phyloP scores from a whole-genome alignment of 2,113 vertebrate genomes.

The Ardeotis arabs region DNA sequence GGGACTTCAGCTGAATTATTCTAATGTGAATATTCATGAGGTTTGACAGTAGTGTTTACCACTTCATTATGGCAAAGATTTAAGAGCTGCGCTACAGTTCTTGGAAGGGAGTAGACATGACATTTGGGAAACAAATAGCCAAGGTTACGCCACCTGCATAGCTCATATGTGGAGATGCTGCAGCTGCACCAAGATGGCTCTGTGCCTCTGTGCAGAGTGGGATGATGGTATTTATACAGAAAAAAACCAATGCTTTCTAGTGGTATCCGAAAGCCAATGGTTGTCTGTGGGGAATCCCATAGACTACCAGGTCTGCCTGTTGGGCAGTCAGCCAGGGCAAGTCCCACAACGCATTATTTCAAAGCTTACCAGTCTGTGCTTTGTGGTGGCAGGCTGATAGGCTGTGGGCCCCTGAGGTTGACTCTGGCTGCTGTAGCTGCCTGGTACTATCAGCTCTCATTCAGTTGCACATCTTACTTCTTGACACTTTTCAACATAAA shows the following conservation, averaged over 20 bases:
- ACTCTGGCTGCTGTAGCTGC: neutral
- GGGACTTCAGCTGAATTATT: constrained; percentile 48
- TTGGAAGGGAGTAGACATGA: constrained; percentile 32
- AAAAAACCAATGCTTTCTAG: neutral
- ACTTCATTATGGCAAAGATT: constrained; percentile 65
- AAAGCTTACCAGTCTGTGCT: neutral
- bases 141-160: neutral
- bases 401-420: neutral
- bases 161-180: neutral
- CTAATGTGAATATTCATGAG: constrained; percentile 71
- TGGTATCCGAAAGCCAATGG: neutral
- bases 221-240: neutral
- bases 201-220: neutral
- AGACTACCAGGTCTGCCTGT: neutral
- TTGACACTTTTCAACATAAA: neutral
- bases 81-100: constrained; percentile 10
- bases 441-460: neutral
- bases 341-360: neutral
- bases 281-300: neutral
- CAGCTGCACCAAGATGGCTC: neutral
- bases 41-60: constrained; percentile 46
- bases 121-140: constrained; percentile 29
- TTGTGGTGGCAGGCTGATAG: fast-evolving
- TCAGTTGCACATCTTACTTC: neutral
- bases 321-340: neutral